Evolutionary conservation across 2,113 vertebrate genomes (phyloP), one percentile per base, ranked within the genome.

Genomic region (Zapornia atra): DNA sequence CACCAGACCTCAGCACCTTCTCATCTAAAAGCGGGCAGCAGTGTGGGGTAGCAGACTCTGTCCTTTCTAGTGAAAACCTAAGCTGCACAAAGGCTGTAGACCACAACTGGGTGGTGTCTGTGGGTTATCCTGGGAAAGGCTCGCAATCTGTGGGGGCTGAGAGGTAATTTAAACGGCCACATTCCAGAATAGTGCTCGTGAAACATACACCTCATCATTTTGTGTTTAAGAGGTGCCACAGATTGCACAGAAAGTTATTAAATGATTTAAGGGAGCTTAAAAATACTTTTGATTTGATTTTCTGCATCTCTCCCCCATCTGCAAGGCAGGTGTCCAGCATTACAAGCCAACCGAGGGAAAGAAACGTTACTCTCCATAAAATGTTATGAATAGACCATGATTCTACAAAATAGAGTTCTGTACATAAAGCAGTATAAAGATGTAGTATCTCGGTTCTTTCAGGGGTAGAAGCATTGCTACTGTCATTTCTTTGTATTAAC

Each of bases 181-280:
- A 82, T 89, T 96, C 83, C 91, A 91, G 57, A 92, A 14, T 5
- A 76, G 22, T 72, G 88, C 34, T 86, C 20, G 29, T 76, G 82
- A 72, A 94, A 57, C 68, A 29, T 53, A 19, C 84, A 36, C 28
- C 80, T 95, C 94, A 94, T 95, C 48, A 91, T 95, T 89, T 75
- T 76, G 68, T 65, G 86, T 96, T 96, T 94, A 96, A 94, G 92
- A 96, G 96, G 91, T 96, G 90, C 65, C 36, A 92, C 50, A 87
- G 91, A 95, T 92, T 94, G 83, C 81, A 95, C n/a, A 94, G 90
- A 97, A 94, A 94, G 72, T 96, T 96, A 94, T 91, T 89, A 89
- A 94, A 94, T 95, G 28, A 93, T 97, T 97, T 97, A 94, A 89
- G 94, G 82, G 88, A 94, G 56, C 83, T 96, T 82, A 85, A 88